phyloP scores from a whole-genome alignment of 1,140 invertebrate species.

The Heliconius himera region DNA sequence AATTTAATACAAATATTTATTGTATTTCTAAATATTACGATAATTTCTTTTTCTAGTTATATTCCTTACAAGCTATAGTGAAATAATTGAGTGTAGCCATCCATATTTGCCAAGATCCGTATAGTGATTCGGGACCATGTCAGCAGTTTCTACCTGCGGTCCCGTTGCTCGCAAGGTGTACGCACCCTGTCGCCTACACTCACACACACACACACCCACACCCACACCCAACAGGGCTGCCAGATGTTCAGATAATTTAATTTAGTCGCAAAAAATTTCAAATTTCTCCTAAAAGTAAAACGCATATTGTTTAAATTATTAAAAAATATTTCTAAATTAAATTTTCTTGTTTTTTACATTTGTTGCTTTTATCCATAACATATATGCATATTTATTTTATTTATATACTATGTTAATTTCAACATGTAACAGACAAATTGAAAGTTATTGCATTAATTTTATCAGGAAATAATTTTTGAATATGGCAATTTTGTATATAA shows the following conservation, averaged over 20 bases:
- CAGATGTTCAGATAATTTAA: conserved; percentile 32
- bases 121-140: conserved; percentile 55
- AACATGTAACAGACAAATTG: not conserved
- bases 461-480: not conserved
- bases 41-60: too few relatives aligned
- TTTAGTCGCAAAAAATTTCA: conserved; percentile 16
- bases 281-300: not conserved
- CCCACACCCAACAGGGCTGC: conserved; percentile 29
- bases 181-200: conserved; percentile 53
- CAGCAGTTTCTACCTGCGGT: conserved; percentile 74
- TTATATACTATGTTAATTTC: not conserved
- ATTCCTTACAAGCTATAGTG: not conserved
- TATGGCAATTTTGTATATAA: not conserved
- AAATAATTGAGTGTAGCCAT: conserved; percentile 22
- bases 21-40: too few relatives aligned
- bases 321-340: not conserved
- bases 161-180: conserved; percentile 76
- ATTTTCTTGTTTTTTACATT: not conserved
- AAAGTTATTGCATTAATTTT: not conserved
- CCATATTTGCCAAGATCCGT: conserved; percentile 67
- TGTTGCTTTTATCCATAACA: not conserved
- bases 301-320: not conserved
- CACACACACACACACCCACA: conserved; percentile 41
- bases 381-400: not conserved
- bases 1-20: too few relatives aligned